Evolutionary conservation across 2,888 invertebrate genomes (phyloP).

Genomic region (Syrphus vitripennis): DNA sequence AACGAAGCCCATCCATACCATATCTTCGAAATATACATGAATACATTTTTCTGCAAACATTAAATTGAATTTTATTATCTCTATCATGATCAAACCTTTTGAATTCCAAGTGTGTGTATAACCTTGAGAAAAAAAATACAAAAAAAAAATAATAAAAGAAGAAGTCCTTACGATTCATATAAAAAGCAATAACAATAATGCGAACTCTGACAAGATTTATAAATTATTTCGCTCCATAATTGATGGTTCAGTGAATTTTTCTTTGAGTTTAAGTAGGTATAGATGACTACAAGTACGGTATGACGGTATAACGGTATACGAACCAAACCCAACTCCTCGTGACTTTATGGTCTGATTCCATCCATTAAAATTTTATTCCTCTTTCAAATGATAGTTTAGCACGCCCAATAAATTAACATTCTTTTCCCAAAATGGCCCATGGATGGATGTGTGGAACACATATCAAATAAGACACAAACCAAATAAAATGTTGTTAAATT

Average conservation of each 20-base stretch:
- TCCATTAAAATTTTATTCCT: not conserved
- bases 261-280: not conserved
- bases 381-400: constrained; percentile 28
- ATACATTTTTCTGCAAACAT: not conserved
- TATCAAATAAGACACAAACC: not conserved
- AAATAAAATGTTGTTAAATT: not conserved
- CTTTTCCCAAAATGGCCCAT: not conserved
- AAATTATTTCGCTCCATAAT: constrained; percentile 27
- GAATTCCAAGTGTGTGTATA: not conserved
- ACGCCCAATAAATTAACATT: constrained; percentile 34
- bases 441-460: not conserved
- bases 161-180: not conserved
- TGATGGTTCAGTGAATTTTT: constrained; percentile 41
- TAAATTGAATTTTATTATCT: constrained; percentile 19
- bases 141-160: not conserved
- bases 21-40: not conserved
- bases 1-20: not conserved
- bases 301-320: too few species aligned
- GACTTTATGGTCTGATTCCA: not conserved
- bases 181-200: constrained; percentile 7
- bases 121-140: not conserved
- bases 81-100: constrained; percentile 1
- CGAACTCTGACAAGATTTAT: constrained; percentile 23
- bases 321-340: not conserved
- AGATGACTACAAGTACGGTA: not conserved